Evolutionary conservation across 2,888 invertebrate genomes (phyloP), one percentile per base, ranked within the genome.

Genomic region (Desoria tigrina): DNA sequence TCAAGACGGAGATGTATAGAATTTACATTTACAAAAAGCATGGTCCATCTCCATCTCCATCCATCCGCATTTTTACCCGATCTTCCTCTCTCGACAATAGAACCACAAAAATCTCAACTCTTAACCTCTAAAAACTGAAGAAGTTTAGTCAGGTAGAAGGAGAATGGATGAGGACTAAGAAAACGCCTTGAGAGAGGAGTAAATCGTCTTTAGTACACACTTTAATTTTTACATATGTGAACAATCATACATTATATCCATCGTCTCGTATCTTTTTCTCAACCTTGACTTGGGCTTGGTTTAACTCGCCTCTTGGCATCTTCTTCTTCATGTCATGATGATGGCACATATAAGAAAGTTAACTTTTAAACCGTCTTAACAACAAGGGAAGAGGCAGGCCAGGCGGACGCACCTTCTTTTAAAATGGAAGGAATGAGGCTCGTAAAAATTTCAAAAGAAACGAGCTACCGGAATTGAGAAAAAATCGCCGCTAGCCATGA

Each of bases 371-470:
- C 16, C 45, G 21, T 18, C 45, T 45, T 45, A 4, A 32, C 32
- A 7, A 32, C 11, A 32, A 4, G 11, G 11, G 32, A 32, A 64
- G 57, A 64, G 18, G 42, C 39, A 57, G 66, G 59, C 63, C 45
- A 63, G 71, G 69, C 70, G 71, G 71, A 74, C 74, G 70, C 71
- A 71, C 73, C 71, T 69, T 64, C 45, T 45, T 45, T 21, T 45
- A 9, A 45, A 45, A 45, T 45, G 45, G 69, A 73, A 71, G 69
- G 71, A 74, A 72, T 73, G 73, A 69, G 68, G 73, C 73, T 75
- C 74, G 73, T 75, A 75, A 75, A 75, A 73, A 71, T 75, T 75
- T 75, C 72, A 72, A 75, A 73, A 75, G 72, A 75, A 74, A 72
- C 68, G 63, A 70, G 75, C 75, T 75, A 73, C 75, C 73, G 75